Conservation (phyloP, 2,888 invertebrate genomes). For the Lasioglossum morio region DNA sequence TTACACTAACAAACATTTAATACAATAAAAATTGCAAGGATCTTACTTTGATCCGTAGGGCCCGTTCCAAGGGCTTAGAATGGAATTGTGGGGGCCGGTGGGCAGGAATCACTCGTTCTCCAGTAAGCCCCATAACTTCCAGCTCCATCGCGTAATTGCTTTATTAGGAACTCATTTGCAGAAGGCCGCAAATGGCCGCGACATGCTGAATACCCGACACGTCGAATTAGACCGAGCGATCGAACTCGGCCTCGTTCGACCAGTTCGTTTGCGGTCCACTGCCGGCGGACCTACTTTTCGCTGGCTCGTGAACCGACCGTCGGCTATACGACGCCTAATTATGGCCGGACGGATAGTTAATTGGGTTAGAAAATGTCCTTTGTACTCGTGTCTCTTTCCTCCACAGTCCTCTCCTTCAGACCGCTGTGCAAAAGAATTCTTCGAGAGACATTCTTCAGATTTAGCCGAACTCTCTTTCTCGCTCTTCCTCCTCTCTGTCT, state of each 20-base stretch:
- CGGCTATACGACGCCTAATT: constrained; percentile 4
- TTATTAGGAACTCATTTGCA: constrained; percentile 76
- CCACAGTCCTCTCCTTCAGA: background rate
- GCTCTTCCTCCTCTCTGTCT: no score
- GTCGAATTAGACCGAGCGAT: constrained; percentile 52
- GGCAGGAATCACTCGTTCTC: constrained; percentile 56
- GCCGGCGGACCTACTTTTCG: constrained; percentile 1
- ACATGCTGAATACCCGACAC: constrained; percentile 31
- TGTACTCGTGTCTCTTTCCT: background rate
- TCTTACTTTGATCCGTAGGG: background rate
- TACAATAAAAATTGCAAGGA: no score
- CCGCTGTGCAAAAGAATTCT: background rate
- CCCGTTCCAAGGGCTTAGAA: constrained; percentile 25
- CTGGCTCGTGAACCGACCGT: background rate
- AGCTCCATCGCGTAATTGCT: constrained; percentile 73
- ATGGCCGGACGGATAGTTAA: background rate
- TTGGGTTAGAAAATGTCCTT: constrained; percentile 9
- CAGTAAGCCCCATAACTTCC: constrained; percentile 62
- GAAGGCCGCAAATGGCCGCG: constrained; percentile 40
- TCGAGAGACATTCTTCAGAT: background rate
- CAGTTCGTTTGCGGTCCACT: constrained; percentile 35
- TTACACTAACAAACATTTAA: no score
- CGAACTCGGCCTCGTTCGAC: constrained; percentile 23
- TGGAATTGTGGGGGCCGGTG: constrained; percentile 53
- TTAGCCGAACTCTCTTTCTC: background rate